These are phyloP conservation scores for Parauchenoglanis ngamensis DNA, from an alignment of 2,797 vertebrate genomes.

Conservation along the genomic window DNA sequence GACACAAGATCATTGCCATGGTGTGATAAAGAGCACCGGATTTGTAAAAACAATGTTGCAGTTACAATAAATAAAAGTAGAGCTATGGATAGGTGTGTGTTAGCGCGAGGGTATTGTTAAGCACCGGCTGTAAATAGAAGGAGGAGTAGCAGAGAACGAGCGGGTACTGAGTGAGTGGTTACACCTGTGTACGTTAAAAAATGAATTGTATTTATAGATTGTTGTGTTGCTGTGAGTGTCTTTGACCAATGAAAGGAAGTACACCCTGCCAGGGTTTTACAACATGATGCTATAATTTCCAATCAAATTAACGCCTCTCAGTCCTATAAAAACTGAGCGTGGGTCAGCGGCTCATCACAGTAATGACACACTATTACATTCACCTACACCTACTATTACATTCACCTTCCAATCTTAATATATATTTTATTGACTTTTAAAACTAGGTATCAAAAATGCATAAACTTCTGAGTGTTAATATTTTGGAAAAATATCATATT, in stretches of 20 bases:
- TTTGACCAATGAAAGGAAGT: background rate
- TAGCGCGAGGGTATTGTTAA: background rate
- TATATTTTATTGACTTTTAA: background rate
- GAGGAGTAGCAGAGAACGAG: background rate
- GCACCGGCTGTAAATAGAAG: background rate
- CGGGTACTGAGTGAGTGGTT: background rate
- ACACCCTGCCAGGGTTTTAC: background rate
- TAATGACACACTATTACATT: background rate
- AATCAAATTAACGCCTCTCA: background rate
- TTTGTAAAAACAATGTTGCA: background rate
- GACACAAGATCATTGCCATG: background rate
- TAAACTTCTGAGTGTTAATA: background rate
- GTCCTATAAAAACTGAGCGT: background rate
- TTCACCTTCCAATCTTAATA: background rate
- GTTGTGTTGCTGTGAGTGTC: background rate
- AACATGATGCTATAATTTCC: background rate
- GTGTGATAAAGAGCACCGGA: background rate
- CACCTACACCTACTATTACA: background rate
- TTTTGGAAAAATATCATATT: background rate
- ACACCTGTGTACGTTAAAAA: background rate
- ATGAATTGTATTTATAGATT: background rate
- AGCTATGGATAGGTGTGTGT: background rate
- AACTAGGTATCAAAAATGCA: background rate
- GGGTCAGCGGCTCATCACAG: background rate
- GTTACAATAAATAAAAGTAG: background rate